Evolutionary conservation across 2,113 vertebrate species (phyloP), one percentile per base, ranked within the genome.

Genomic region (Mixornis gularis): DNA sequence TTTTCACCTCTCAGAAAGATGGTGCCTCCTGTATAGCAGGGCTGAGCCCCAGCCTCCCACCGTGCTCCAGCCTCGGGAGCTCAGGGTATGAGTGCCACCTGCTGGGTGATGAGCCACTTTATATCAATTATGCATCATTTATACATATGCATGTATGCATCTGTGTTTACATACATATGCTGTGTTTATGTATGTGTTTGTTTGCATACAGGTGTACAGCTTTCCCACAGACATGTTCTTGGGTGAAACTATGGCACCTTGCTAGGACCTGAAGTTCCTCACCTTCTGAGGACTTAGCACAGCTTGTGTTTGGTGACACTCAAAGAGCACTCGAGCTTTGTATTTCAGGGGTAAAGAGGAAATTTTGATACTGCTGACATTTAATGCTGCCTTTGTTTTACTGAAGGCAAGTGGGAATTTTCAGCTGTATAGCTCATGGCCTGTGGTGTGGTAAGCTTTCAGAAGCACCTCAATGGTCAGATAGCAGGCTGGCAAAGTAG

Each of bases 1-100:
- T 18, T 25, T 56, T 69, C 26, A 5, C 40, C n/a, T 79, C 32
- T 59, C 17, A 12, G 64, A 24, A 77, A 41, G 64, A 64, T 74
- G 89, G 40, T 93, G 60, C 56, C 58, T 94, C 44, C 81, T 79
- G 77, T 36, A 46, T 87, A 63, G 51, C 25, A 36, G 48, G 5
- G 48, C 25, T 5, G 68, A 36, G 46, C 51, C 21, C 3, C 53
- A 62, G 78, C 17, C 16, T 53, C 70, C 85, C 43, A 8, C 29
- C 0, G 29, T 21, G 26, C 55, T 70, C 41, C 27, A 3, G 70
- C 72, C 36, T 70, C 51, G 0, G 81, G 92, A 93, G 87, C 76
- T 92, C 43, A 53, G 87, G 85, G 20, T 89, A 17, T 1, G 81
- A 92, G 91, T 95, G 93, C 95, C 92, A 95, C 89, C 94, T 96